Evolutionary conservation across 2,888 invertebrate genomes (phyloP).

Genomic region (Lysandra bellargus): DNA sequence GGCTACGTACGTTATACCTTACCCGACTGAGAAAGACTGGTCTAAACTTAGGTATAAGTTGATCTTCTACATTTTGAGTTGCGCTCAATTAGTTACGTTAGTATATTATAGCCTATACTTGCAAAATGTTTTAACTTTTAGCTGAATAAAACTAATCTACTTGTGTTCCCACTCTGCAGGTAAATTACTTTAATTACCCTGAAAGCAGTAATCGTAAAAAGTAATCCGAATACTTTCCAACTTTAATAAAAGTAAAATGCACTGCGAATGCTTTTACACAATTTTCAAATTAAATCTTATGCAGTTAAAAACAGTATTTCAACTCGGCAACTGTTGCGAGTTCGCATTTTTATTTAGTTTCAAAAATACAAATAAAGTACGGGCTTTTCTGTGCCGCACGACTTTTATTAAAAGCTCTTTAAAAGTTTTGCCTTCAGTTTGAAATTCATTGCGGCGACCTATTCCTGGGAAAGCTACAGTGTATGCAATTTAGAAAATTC

Average conservation of each 20-base stretch:
- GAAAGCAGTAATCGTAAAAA: constrained; percentile 6
- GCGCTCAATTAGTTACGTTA: background rate
- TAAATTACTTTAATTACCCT: background rate
- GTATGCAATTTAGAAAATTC: constrained; percentile 23
- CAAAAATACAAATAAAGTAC: constrained; percentile 36
- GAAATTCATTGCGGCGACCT: constrained; percentile 32
- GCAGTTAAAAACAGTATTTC: constrained; percentile 2
- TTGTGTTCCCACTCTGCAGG: background rate
- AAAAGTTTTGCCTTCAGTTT: constrained; percentile 37
- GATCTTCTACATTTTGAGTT: too few species aligned
- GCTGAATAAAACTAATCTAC: background rate
- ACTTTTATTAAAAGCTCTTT: constrained; percentile 35
- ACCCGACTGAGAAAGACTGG: too few species aligned
- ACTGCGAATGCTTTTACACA: constrained; percentile 5
- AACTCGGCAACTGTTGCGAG: constrained; percentile 30
- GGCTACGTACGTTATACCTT: too few species aligned
- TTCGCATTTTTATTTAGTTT: constrained; percentile 37
- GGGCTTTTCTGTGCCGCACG: constrained; percentile 29
- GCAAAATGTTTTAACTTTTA: background rate
- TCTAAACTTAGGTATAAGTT: too few species aligned
- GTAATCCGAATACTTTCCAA: constrained; percentile 7
- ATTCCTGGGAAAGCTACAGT: constrained; percentile 14
- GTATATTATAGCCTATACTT: background rate
- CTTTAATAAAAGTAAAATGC: constrained; percentile 18
- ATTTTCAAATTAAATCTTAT: constrained; percentile 23